Evolutionary conservation across 2,888 invertebrate species (phyloP).

Genomic region (Volucella inanis): DNA sequence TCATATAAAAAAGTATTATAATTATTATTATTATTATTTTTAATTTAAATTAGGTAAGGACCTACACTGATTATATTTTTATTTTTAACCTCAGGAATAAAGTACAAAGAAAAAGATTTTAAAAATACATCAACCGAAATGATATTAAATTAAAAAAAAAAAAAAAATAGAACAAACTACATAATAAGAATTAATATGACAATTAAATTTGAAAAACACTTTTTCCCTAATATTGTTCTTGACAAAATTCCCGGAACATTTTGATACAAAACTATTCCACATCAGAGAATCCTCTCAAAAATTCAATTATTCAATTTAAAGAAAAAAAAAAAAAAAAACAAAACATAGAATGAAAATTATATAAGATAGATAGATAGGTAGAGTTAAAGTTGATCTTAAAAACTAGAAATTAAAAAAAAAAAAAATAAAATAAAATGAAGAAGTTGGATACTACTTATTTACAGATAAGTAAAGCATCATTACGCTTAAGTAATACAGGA

Average conservation of each 20-base stretch:
- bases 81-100: constrained; percentile 27
- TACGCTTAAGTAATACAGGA: constrained; percentile 64
- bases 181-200: no score
- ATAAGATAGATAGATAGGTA: neutral
- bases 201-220: constrained; percentile 26
- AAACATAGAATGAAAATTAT: neutral
- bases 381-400: constrained; percentile 12
- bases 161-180: constrained; percentile 12
- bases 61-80: constrained; percentile 60
- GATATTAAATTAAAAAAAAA: neutral
- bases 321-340: constrained; percentile 17
- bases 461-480: constrained; percentile 73
- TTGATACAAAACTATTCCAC: constrained; percentile 73
- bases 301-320: constrained; percentile 36
- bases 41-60: constrained; percentile 47
- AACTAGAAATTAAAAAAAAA: constrained; percentile 23
- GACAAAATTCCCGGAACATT: constrained; percentile 60
- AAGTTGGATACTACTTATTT: constrained; percentile 67
- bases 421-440: no score
- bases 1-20: constrained; percentile 34
- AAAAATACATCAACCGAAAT: constrained; percentile 1
- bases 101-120: constrained; percentile 26
- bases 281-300: constrained; percentile 47
- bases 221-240: constrained; percentile 28
- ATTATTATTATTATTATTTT: constrained; percentile 38